Base-by-base conservation (phyloP, 1,140 invertebrate genomes). In the Heliconius melpomene region DNA sequence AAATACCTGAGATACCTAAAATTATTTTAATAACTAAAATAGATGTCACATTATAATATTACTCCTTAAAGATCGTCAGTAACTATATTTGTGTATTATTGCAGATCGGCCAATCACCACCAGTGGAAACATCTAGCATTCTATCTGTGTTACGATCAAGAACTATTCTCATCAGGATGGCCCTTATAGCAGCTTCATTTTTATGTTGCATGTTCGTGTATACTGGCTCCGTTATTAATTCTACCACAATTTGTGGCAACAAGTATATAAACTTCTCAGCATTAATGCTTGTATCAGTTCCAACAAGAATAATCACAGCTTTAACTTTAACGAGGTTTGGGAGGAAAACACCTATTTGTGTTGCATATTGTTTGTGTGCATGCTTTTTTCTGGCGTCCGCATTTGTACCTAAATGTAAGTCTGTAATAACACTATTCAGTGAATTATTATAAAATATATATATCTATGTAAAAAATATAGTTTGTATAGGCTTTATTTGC, bases 151-250 rank as follows among this genome's bases (percentile, higher is more conserved):
- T 96, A 9, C 96, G 95, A 75, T 94, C 96, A 1, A 93, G 92
- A 52, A 95, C 95, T 50, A 95, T 96, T 76, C 83, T 96, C 79
- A 89, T 96, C 84, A 95, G 96, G 9, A 94, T 97, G 54, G 88
- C 95, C 0, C 95, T 96, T 18, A 96, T 96, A 70, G 96, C 95
- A n/a, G 95, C 96, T 83, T 97, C 95, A 87, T 97, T 96, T 95
- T 94, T 97, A 60, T 96, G 96, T 54, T 95, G 96, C 85, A 95
- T 96, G 3, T 96, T 98, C 82, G 95, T 98, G 6, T 98, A 97
- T 88, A 98, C 97, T 85, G 97, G 97, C 2, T 89, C 98, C n/a
- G 97, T 97, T 13, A 94, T 97, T 72, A 96, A 96, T 83, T 95
- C 96, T 0, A 95, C 95, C 54, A 95, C 95, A 75, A 93, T 97